Conservation (phyloP, 35 echinoderm and acorn worm genomes). For the Holothuria glaberrima region DNA sequence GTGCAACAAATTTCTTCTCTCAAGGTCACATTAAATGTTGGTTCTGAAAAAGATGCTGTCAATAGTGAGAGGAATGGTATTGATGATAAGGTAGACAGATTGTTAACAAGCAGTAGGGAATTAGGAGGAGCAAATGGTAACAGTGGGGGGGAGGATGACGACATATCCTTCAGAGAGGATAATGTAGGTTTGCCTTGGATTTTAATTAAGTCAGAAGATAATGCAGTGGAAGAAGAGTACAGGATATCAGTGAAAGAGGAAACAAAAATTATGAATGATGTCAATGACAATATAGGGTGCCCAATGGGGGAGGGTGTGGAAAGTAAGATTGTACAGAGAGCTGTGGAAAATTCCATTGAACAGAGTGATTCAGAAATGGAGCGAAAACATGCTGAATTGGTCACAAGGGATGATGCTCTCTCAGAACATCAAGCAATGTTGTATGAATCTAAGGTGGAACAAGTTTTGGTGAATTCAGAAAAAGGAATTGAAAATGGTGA, state of each 20-base stretch:
- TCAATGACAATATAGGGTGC: background rate
- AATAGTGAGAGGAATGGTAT: no score
- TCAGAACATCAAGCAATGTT: background rate
- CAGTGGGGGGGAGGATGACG: no score
- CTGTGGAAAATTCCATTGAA: background rate
- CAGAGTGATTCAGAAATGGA: background rate
- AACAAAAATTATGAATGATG: background rate
- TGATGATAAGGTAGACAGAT: no score
- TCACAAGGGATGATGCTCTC: background rate
- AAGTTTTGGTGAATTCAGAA: background rate
- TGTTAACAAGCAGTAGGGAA: no score
- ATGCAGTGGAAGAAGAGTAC: background rate
- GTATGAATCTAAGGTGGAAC: background rate
- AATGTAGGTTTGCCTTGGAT: no score
- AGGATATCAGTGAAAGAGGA: background rate
- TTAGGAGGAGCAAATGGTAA: no score
- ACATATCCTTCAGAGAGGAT: background rate
- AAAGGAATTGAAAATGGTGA: no score
- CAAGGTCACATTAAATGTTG: no score
- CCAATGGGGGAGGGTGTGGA: background rate
- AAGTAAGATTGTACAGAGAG: background rate
- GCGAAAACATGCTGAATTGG: background rate
- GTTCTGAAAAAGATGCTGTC: no score
- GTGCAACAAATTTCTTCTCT: no score
- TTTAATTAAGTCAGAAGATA: background rate